phyloP scores from a whole-genome alignment of 2,113 vertebrate species.

The Piprites chloris region DNA sequence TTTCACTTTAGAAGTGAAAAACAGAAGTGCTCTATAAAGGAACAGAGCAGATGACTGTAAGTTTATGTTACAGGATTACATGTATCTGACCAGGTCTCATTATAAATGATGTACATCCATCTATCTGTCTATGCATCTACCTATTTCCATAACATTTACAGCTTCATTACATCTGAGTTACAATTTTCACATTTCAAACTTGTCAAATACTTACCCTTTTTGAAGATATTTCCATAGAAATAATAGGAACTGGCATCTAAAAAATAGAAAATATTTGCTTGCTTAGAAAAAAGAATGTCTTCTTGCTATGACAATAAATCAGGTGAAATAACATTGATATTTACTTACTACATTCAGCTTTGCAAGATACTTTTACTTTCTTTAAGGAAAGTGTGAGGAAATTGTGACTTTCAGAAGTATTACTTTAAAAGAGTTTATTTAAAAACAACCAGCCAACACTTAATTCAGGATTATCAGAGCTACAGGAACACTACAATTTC shows the following conservation, averaged over 20 bases:
- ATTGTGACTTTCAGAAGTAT: not conserved
- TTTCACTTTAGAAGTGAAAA: not conserved
- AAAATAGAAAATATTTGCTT: constrained; percentile 19
- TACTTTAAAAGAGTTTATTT: not conserved
- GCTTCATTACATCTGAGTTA: not conserved
- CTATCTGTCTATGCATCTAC: not conserved
- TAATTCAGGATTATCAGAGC: constrained; percentile 20
- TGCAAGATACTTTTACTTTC: not conserved
- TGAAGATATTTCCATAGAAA: constrained; percentile 91
- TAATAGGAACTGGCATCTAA: constrained; percentile 85
- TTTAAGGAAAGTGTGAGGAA: not conserved
- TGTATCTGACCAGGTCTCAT: not conserved
- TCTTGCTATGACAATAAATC: not conserved
- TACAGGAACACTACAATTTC: not conserved
- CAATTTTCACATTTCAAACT: not conserved
- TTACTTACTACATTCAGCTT: not conserved
- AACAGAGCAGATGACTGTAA: not conserved
- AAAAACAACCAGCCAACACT: not conserved
- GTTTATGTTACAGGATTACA: not conserved
- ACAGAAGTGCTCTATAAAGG: not conserved
- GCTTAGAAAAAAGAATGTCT: not conserved
- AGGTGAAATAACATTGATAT: not conserved
- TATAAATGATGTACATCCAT: not conserved
- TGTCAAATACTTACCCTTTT: constrained; percentile 85
- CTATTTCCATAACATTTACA: not conserved